These are phyloP conservation scores for Clostera curtula DNA, from an alignment of 2,888 invertebrate genomes.

Conservation along the genomic window DNA sequence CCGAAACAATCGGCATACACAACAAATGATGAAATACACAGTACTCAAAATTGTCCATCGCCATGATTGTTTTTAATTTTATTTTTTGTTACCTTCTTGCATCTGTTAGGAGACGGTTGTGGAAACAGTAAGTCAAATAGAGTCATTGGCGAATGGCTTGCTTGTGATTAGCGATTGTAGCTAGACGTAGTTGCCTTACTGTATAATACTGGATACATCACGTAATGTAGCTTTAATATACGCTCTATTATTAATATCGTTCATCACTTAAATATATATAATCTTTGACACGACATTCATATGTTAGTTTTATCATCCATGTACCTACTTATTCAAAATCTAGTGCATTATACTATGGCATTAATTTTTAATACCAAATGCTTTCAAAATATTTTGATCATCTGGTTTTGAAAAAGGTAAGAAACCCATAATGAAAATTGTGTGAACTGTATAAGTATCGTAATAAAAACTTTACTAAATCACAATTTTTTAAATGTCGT, in stretches of 20 bases:
- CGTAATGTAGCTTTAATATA: constrained; percentile 24
- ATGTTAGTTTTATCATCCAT: too few relatives aligned
- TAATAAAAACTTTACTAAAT: constrained; percentile 21
- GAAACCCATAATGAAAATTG: too few relatives aligned
- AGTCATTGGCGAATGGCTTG: constrained; percentile 67
- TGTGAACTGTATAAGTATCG: too few relatives aligned
- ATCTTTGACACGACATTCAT: too few relatives aligned
- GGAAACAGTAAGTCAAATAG: constrained; percentile 73
- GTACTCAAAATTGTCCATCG: constrained; percentile 46
- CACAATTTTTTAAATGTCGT: constrained; percentile 21
- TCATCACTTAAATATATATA: constrained; percentile 19
- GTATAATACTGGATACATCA: constrained; percentile 26
- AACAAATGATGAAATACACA: constrained; percentile 30
- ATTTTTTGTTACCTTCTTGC: constrained; percentile 70
- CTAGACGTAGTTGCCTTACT: constrained; percentile 41
- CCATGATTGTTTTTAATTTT: constrained; percentile 58
- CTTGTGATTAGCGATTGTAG: constrained; percentile 46
- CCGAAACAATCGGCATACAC: constrained; percentile 33
- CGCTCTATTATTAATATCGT: constrained; percentile 17
- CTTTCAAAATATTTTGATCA: constrained; percentile 1
- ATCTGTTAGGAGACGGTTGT: constrained; percentile 75
- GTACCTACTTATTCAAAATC: too few relatives aligned
- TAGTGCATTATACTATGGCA: constrained; percentile 5
- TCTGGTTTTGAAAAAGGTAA: constrained; percentile 1
- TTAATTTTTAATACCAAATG: constrained; percentile 3